Evolutionary conservation across 2,888 invertebrate species (phyloP), one percentile per base, ranked within the genome.

Genomic region (Zaprionus lineosus): DNA sequence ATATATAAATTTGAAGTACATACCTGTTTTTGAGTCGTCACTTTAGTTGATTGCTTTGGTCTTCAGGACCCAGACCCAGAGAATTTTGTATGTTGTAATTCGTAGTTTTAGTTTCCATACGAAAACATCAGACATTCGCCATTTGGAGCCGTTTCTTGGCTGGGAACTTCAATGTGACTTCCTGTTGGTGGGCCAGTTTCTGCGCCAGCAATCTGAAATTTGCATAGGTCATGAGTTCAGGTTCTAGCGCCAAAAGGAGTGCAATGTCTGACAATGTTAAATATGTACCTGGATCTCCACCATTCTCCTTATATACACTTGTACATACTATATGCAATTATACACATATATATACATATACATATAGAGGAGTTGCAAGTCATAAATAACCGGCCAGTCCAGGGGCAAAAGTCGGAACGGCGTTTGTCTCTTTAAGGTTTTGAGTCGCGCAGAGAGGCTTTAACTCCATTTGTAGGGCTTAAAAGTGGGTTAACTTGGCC

Each of bases 151-250:
- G 44, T 41, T 31, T 46, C 26, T 39, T 70, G 71, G 71, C 50
- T 59, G 56, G 36, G 46, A 75, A 79, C 79, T 81, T 84, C 73
- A 84, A 81, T 84, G 84, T 82, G 57, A 81, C 86, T 82, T 82
- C 82, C 82, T 67, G 79, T 68, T 63, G 57, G 77, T 70, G 81
- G 68, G 74, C 77, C 84, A 74, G 61, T 79, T 77, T 68, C 46
- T 50, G 74, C 62, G 48, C 37, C 53, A 51, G 33, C 39, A 50
- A 61, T 52, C 64, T 29, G 43, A 60, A 84, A 86, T 87, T 86
- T 81, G 83, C 87, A 87, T 88, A 86, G 87, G 84, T 87, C 87
- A 86, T 76, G 87, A 87, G 86, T 87, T 88, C 86, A 82, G 75
- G 73, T 75, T 84, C 75, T 64, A 69, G 52, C 43, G 57, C 50